Evolutionary conservation across 2,888 invertebrate genomes (phyloP).

Genomic region (Tanytarsus gracilentus): DNA sequence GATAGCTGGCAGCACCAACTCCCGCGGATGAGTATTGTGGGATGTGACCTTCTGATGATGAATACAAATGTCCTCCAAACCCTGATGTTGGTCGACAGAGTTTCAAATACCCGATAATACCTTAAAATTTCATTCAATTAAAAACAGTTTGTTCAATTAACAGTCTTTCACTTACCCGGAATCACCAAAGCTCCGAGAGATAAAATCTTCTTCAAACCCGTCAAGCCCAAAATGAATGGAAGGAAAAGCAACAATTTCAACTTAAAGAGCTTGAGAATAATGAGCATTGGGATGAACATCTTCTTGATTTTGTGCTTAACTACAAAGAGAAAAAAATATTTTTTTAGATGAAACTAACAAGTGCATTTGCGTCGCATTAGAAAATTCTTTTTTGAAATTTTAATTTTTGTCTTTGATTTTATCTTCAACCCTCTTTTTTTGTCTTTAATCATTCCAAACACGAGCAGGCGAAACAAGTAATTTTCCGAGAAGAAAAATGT

Average conservation of each 20-base stretch:
- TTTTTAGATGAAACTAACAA: no score
- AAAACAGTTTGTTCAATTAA: not conserved
- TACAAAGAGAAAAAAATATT: constrained; percentile 5
- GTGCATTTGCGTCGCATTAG: no score
- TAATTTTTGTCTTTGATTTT: no score
- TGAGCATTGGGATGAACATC: constrained; percentile 69
- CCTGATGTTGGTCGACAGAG: constrained; percentile 66
- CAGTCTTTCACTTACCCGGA: constrained; percentile 46
- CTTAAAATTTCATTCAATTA: constrained; percentile 38
- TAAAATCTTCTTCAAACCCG: constrained; percentile 75
- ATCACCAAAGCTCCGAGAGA: constrained; percentile 70
- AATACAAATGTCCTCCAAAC: constrained; percentile 43
- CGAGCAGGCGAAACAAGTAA: no score
- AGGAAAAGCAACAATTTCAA: constrained; percentile 70
- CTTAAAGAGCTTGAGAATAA: constrained; percentile 76
- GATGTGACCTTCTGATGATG: constrained; percentile 41
- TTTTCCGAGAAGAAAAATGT: no score
- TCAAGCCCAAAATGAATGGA: constrained; percentile 67
- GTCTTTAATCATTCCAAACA: no score
- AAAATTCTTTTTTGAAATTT: no score
- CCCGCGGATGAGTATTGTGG: constrained; percentile 68
- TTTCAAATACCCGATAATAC: constrained; percentile 76
- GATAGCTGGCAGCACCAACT: constrained; percentile 54
- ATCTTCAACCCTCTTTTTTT: no score
- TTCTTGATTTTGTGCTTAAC: constrained; percentile 61